These are phyloP conservation scores for Drosophila burlai DNA, from an alignment of 1,140 invertebrate genomes.

Conservation along the genomic window DNA sequence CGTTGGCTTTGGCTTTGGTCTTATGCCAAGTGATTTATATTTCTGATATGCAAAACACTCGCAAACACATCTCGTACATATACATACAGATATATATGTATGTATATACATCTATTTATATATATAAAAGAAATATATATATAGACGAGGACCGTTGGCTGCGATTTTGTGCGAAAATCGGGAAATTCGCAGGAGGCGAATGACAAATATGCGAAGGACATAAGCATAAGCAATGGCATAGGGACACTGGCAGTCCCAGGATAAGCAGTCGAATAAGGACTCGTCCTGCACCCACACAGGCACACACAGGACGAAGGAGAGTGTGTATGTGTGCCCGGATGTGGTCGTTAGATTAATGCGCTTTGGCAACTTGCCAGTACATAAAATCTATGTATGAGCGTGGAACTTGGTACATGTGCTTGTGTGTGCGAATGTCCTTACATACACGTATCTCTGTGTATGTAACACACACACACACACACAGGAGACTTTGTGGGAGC, in stretches of 20 bases:
- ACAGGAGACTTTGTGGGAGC: constrained; percentile 35
- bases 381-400: constrained; percentile 78
- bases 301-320: neutral
- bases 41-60: constrained; percentile 82
- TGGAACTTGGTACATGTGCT: constrained; percentile 21
- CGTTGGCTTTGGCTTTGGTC: constrained; percentile 66
- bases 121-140: neutral
- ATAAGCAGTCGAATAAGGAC: constrained; percentile 56
- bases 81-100: constrained; percentile 3
- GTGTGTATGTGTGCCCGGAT: constrained; percentile 67
- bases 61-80: constrained; percentile 60
- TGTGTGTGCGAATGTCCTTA: constrained; percentile 29
- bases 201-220: constrained; percentile 82
- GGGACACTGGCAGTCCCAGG: constrained; percentile 43
- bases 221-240: constrained; percentile 80
- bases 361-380: constrained; percentile 81
- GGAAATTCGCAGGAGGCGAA: constrained; percentile 74
- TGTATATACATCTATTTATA: constrained; percentile 9
- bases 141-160: constrained; percentile 25
- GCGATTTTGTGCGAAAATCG: constrained; percentile 72
- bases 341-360: constrained; percentile 82
- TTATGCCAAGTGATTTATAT: constrained; percentile 82
- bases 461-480: constrained; percentile 31
- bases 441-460: constrained; percentile 23
- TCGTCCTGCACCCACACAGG: constrained; percentile 19